phyloP scores from a whole-genome alignment of 1,140 invertebrate species.

The Helicoverpa armigera region DNA sequence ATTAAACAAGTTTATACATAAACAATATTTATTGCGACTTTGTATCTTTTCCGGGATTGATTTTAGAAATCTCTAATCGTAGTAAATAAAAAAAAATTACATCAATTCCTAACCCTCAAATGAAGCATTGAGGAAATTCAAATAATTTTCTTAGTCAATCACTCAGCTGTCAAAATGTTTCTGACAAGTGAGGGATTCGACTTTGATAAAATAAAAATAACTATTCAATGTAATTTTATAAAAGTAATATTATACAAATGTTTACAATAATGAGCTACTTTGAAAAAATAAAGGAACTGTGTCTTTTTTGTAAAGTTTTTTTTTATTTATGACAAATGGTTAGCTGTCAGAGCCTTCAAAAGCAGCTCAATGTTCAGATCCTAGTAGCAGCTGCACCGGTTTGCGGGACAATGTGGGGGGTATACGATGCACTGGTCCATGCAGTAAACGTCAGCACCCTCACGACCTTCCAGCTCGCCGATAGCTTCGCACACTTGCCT shows the following conservation, averaged over 20 bases:
- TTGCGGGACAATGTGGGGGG: conserved; percentile 89
- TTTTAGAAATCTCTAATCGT: not conserved
- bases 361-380: conserved; percentile 6
- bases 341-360: not conserved
- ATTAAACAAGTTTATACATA: too few species aligned
- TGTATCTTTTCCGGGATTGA: not conserved
- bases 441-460: conserved; percentile 93
- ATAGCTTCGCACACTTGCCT: conserved; percentile 93
- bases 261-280: conserved; percentile 32
- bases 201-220: not conserved
- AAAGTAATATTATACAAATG: conserved; percentile 27
- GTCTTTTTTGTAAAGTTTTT: not conserved
- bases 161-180: conserved; percentile 43
- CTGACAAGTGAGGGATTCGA: conserved; percentile 42
- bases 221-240: not conserved
- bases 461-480: conserved; percentile 90
- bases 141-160: conserved; percentile 10
- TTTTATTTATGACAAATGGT: not conserved
- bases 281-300: conserved; percentile 8
- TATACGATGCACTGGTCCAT: conserved; percentile 93
- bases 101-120: conserved; percentile 18
- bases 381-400: conserved; percentile 91
- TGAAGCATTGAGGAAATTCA: not conserved
- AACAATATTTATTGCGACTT: too few species aligned
- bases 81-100: not conserved